Conservation (phyloP, 2,797 vertebrate species). For the Austrolebias charrua region DNA sequence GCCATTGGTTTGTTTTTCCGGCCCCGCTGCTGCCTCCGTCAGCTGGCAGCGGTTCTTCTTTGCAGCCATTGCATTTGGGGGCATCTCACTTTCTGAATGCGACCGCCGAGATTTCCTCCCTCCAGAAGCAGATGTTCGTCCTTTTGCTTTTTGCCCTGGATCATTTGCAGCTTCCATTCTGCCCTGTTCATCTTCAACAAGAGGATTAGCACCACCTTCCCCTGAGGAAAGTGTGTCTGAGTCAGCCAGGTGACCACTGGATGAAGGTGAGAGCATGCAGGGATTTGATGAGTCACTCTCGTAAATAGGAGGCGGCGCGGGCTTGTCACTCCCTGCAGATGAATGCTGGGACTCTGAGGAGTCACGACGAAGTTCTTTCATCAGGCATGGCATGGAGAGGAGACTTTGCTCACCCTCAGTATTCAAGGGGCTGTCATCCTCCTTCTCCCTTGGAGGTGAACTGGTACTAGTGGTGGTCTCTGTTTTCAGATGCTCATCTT, state of each 20-base stretch:
- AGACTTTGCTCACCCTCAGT: constrained; percentile 83
- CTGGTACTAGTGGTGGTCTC: constrained; percentile 78
- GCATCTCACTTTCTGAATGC: constrained; percentile 90
- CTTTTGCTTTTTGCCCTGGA: constrained; percentile 67
- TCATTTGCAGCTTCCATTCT: constrained; percentile 74
- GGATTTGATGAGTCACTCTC: constrained; percentile 98
- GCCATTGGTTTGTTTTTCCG: constrained; percentile 90
- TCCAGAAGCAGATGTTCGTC: constrained; percentile 55
- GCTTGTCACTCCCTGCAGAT: constrained; percentile 89
- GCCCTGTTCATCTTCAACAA: constrained; percentile 63
- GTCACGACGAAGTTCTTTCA: constrained; percentile 92
- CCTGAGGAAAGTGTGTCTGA: constrained; percentile 95
- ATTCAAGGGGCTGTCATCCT: constrained; percentile 70
- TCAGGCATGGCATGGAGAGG: constrained; percentile 91
- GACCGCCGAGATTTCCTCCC: constrained; percentile 93
- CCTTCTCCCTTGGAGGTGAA: constrained; percentile 79
- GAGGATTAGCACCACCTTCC: constrained; percentile 82
- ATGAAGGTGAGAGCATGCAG: constrained; percentile 97
- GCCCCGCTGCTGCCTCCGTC: constrained; percentile 58
- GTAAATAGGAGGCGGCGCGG: constrained; percentile 77
- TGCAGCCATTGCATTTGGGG: constrained; percentile 89
- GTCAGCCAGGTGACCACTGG: constrained; percentile 95
- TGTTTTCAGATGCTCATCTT: constrained; percentile 83
- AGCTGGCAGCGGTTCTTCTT: constrained; percentile 93
- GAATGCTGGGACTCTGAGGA: constrained; percentile 90